Base-by-base conservation (phyloP, 2,888 invertebrate genomes). In the Amorpha juglandis region DNA sequence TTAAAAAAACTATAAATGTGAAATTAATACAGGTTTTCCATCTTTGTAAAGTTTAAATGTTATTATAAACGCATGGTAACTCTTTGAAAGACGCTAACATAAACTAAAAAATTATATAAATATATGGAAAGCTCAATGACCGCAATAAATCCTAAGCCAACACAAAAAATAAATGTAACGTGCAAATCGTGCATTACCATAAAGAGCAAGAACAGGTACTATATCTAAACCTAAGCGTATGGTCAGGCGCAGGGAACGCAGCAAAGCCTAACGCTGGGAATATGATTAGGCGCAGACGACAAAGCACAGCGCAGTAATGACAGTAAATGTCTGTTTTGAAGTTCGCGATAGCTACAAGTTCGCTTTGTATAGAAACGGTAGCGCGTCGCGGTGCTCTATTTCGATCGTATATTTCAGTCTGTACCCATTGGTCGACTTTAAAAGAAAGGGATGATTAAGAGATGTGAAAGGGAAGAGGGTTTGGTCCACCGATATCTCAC, bases 151-250 rank as follows among this genome's bases (percentile, higher is more conserved):
- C 19, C 12, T 12, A 19, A 42, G 11, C 38, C 58, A 19, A 11
- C 6, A 19, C 42, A 58, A 58, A 58, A 58, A 58, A 38, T 19
- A 12, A 58, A 38, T 50, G 38, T 19, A 42, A 19, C 19, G 42
- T 19, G 19, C 19, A 58, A 55, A 55, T 42, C 58, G 58, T 19
- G 38, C 38, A 58, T 58, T 58, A 19, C 58, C 58, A 58, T 58
- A 58, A 58, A 55, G 19, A 58, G 38, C 38, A 12, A 58, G 35
- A 42, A 12, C 58, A 19, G 11, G 58, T 42, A 42, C 19, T 0
- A 12, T 42, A 58, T 58, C 19, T 58, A 12, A 42, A 6, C 42
- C 9, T 11, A 0, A 45, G 45, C 14, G 11, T 45, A 45, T 14
- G 45, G 12, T 45, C 1, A 45, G 11, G 14, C 45, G 14, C 45